Percentiles rank a stretch among this genome's conserved stretches.
phyloP scores from a whole-genome alignment of 2,113 vertebrate species.

The Probosciger aterrimus region DNA sequence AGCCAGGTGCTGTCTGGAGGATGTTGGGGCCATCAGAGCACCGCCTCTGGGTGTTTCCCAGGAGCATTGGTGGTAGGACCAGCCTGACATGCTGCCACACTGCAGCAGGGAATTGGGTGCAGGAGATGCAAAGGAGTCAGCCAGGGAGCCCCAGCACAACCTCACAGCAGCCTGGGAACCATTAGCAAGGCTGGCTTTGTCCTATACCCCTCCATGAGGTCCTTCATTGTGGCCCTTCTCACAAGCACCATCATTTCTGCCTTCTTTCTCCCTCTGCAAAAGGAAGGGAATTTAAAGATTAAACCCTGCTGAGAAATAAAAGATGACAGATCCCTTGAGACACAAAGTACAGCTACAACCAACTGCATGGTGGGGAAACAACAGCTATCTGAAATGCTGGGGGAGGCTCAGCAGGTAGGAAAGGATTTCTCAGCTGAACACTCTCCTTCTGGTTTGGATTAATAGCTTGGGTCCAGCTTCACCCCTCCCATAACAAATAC shows the following conservation, averaged over 20 bases:
- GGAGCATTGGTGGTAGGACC: background rate
- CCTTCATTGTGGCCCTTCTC: background rate
- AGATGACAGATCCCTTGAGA: background rate
- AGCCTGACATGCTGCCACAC: background rate
- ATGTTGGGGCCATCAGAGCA: background rate
- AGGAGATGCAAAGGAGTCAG: background rate
- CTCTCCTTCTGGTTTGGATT: slow-evolving; percentile 1
- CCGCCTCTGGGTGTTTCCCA: background rate
- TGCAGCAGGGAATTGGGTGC: background rate
- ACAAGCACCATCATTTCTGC: background rate
- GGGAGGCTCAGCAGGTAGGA: background rate
- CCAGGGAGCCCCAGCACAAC: background rate
- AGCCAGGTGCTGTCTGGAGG: background rate
- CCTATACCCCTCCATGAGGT: background rate
- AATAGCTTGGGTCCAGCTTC: background rate
- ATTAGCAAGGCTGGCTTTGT: background rate
- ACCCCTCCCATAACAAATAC: background rate
- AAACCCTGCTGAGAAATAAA: background rate
- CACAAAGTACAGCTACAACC: background rate
- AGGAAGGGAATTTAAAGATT: background rate
- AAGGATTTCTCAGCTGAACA: slow-evolving; percentile 5
- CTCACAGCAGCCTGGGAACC: background rate
- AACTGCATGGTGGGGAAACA: background rate
- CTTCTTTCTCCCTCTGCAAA: background rate
- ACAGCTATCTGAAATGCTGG: background rate